phyloP scores from a whole-genome alignment of 2,888 invertebrate genomes.

The Tuberolachnus salignus region DNA sequence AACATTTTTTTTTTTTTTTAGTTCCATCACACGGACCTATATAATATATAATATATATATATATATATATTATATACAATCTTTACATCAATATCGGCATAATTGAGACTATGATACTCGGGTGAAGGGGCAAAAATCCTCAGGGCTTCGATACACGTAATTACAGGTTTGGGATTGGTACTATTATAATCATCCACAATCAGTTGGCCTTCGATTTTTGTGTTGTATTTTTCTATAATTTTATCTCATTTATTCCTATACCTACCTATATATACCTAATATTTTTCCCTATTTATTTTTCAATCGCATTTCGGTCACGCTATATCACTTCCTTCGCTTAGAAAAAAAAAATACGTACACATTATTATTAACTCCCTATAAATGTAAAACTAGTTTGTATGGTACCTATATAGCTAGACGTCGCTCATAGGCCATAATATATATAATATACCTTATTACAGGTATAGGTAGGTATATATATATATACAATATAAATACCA shows the following conservation, averaged over 20 bases:
- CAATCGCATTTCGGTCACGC: constrained; percentile 53
- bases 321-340: constrained; percentile 47
- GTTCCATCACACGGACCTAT: not conserved
- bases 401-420: constrained; percentile 1
- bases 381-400: constrained; percentile 45
- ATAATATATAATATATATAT: not conserved
- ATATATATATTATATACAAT: not conserved
- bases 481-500: not conserved
- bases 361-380: constrained; percentile 42
- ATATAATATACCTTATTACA: constrained; percentile 8
- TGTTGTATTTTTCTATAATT: constrained; percentile 51
- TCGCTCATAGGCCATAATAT: constrained; percentile 23
- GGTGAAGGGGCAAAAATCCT: constrained; percentile 50
- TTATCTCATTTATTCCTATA: constrained; percentile 51
- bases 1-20: constrained; percentile 27
- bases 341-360: constrained; percentile 1
- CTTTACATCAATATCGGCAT: constrained; percentile 39
- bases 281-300: constrained; percentile 49
- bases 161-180: constrained; percentile 36
- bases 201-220: constrained; percentile 54
- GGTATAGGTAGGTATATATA: not conserved
- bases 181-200: constrained; percentile 43
- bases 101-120: constrained; percentile 38
- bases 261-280: constrained; percentile 6
- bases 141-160: constrained; percentile 52